Percentiles rank a stretch among this genome's conserved stretches.
Evolutionary conservation across 2,888 invertebrate genomes (phyloP).

Genomic region (Spisula subtruncata): DNA sequence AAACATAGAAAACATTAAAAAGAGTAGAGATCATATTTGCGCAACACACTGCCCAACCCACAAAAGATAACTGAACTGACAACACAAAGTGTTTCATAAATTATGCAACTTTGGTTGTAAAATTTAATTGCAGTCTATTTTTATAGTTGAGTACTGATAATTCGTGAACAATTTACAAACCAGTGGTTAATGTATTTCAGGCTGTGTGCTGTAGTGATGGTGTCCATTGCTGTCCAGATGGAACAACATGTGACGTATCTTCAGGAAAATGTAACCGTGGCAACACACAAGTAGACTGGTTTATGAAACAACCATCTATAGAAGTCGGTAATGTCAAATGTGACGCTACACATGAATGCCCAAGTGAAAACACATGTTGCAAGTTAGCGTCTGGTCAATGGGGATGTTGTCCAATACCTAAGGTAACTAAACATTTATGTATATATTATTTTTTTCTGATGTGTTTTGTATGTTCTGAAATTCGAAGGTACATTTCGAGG

Average conservation of each 20-base stretch:
- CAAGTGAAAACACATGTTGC: slow-evolving; percentile 76
- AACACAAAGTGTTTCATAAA: no score
- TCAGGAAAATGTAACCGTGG: slow-evolving; percentile 70
- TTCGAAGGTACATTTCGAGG: no score
- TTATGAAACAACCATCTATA: slow-evolving; percentile 63
- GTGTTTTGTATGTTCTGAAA: background rate
- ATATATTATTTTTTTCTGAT: no score
- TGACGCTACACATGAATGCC: slow-evolving; percentile 64
- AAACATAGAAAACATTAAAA: no score
- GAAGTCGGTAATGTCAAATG: slow-evolving; percentile 41
- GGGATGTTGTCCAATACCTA: slow-evolving; percentile 84
- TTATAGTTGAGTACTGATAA: no score
- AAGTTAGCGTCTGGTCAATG: slow-evolving; percentile 73
- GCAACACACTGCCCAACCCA: no score
- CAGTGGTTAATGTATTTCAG: slow-evolving; percentile 38
- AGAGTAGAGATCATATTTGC: no score
- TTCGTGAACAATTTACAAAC: no score
- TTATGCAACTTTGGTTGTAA: no score
- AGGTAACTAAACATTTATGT: slow-evolving; percentile 38
- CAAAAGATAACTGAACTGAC: no score
- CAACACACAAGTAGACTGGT: slow-evolving; percentile 54
- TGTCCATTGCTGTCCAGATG: slow-evolving; percentile 81
- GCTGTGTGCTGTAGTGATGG: slow-evolving; percentile 82
- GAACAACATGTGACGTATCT: slow-evolving; percentile 74
- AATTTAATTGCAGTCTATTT: no score